Evolutionary conservation across 2,888 invertebrate species (phyloP).

Genomic region (Amphipoea oculea): DNA sequence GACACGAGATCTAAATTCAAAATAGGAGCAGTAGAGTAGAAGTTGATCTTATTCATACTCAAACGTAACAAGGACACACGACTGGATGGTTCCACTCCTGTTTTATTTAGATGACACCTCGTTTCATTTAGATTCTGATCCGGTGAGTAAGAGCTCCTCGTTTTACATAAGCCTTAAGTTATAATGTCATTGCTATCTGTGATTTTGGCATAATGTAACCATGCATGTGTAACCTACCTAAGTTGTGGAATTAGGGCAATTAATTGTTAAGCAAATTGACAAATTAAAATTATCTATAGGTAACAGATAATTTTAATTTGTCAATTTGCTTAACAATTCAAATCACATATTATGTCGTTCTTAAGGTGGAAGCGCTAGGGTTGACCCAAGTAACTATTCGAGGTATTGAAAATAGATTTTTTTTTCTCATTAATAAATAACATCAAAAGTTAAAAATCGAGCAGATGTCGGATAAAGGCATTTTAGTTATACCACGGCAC

Average conservation of each 20-base stretch:
- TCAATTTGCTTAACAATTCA: not conserved
- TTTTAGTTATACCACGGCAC: too few relatives aligned
- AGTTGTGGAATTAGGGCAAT: too few relatives aligned
- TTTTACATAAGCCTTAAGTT: slow-evolving; percentile 35
- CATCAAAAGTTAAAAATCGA: too few relatives aligned
- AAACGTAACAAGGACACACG: not conserved
- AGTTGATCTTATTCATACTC: slow-evolving; percentile 32
- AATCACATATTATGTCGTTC: not conserved
- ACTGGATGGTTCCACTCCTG: slow-evolving; percentile 37
- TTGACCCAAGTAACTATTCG: too few relatives aligned
- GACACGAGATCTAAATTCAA: slow-evolving; percentile 67
- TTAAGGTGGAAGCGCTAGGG: too few relatives aligned
- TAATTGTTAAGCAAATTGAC: not conserved
- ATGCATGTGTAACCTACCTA: not conserved
- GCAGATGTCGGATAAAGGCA: too few relatives aligned
- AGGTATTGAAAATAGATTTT: too few relatives aligned
- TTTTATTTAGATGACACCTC: slow-evolving; percentile 59
- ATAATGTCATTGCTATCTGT: slow-evolving; percentile 22
- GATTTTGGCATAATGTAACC: slow-evolving; percentile 11
- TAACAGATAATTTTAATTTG: too few relatives aligned
- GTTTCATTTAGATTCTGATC: slow-evolving; percentile 57
- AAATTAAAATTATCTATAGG: not conserved
- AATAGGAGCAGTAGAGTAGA: too few relatives aligned
- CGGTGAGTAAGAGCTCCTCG: slow-evolving; percentile 29
- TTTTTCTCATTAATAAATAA: too few relatives aligned